Conservation (phyloP, 2,797 vertebrate species). For the Heliangelus exortis region DNA sequence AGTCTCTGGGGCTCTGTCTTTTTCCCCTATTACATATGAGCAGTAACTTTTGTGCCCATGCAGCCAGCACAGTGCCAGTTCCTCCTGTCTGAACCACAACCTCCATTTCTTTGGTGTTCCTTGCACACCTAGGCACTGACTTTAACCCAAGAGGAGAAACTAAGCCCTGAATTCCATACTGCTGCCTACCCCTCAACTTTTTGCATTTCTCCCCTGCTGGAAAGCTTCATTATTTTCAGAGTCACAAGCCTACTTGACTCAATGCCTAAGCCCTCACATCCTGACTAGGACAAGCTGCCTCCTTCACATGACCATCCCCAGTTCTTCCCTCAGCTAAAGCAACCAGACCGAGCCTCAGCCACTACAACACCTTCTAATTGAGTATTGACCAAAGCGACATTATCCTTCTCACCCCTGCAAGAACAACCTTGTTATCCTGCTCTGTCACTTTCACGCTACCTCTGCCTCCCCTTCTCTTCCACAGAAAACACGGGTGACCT, state of each 20-base stretch:
- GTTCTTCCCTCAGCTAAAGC: not conserved
- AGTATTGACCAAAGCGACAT: not conserved
- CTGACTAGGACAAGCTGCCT: not conserved
- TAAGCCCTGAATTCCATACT: not conserved
- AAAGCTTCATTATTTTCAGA: not conserved
- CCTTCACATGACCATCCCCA: not conserved
- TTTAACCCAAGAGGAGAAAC: not conserved
- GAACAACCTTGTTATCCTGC: not conserved
- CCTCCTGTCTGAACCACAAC: not conserved
- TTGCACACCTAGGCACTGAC: not conserved
- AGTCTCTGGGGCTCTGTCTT: not conserved
- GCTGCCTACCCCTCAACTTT: not conserved
- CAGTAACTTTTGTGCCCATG: not conserved
- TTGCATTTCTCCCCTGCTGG: not conserved
- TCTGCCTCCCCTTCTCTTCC: not conserved
- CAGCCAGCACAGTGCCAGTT: not conserved
- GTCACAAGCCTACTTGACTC: not conserved
- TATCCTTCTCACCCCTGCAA: accelerated
- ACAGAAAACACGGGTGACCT: not conserved
- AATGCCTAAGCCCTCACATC: not conserved
- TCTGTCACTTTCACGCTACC: not conserved
- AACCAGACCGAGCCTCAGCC: not conserved
- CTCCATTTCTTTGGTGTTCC: not conserved
- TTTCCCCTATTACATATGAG: not conserved
- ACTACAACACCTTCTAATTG: not conserved